Evolutionary conservation across 2,797 vertebrate genomes (phyloP), one percentile per base, ranked within the genome.

Genomic region (Hapalemur alaotrensis): DNA sequence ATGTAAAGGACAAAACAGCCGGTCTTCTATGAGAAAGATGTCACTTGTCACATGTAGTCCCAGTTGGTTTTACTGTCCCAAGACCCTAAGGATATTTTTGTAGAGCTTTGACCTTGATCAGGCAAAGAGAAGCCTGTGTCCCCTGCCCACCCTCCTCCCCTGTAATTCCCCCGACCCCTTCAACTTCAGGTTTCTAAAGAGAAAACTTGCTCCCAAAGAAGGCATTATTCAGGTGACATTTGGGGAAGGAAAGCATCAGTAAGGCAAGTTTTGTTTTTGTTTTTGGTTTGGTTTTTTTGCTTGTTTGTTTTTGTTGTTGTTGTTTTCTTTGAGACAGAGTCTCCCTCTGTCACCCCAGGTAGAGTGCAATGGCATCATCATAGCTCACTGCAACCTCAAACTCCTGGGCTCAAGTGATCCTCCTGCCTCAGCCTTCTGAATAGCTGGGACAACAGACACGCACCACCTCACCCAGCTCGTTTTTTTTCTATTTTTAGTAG

Each of bases 21-120:
- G 59, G 97, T 97, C 98, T 98, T 97, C 98, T 96, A 89, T 97
- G 98, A 98, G 98, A 98, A 98, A 98, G 98, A 98, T 97, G 97
- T 97, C 97, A 98, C 97, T 98, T 98, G 97, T 98, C 98, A 96
- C 98, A 97, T 98, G 96, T 97, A 98, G 97, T 98, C 98, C 98
- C 97, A 95, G 95, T 98, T 98, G 97, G 97, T 98, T 98, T 98
- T 97, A 89, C 98, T 97, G 80, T 97, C 59, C 97, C 93, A 80
- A 98, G 97, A 98, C 98, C 90, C 97, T 97, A 82, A 97, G 97
- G 98, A 92, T 98, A 97, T 98, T 98, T 98, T 98, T 96, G 93
- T 97, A 97, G 84, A 87, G 97, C 97, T 98, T 97, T 98, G 97
- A 98, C 98, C 98, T 98, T 97, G 97, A 98, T 97, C 97, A 96